A percentile compares a stretch with the other conserved stretches of the same genome.
These are phyloP conservation scores for Apaloderma vittatum DNA, from an alignment of 2,113 vertebrate species.

Conservation along the genomic window DNA sequence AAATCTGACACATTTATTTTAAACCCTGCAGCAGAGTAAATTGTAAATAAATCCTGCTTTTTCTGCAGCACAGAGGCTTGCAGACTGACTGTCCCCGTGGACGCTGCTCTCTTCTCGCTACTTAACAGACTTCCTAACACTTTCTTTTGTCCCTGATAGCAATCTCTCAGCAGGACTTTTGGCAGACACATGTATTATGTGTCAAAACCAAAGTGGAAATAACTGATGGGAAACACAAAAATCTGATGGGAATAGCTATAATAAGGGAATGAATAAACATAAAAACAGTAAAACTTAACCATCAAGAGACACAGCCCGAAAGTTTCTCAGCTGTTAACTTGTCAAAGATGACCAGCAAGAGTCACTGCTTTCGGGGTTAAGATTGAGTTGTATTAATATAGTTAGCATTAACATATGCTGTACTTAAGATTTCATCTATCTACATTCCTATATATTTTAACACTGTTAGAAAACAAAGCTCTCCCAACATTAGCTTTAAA, in stretches of 20 bases:
- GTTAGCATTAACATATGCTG: background rate
- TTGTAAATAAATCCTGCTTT: conserved; percentile 45
- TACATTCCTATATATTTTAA: background rate
- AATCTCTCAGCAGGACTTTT: conserved; percentile 48
- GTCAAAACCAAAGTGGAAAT: conserved; percentile 49
- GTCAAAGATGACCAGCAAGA: background rate
- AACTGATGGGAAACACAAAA: conserved; percentile 47
- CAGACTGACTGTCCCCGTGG: conserved; percentile 47
- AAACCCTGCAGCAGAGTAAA: conserved; percentile 30
- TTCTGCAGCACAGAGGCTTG: conserved; percentile 48
- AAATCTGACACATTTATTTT: conserved; percentile 49
- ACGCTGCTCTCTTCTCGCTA: conserved; percentile 4
- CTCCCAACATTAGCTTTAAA: background rate
- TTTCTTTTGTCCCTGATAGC: conserved; percentile 47
- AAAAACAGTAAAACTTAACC: background rate
- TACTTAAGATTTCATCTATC: background rate
- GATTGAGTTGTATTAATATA: background rate
- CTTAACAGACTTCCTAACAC: conserved; percentile 51
- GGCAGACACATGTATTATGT: conserved; percentile 45
- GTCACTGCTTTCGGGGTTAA: background rate
- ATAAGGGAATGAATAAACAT: conserved; percentile 52
- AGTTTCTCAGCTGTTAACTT: background rate
- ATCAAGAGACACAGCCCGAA: background rate
- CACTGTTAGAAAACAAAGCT: background rate
- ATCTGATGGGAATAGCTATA: conserved; percentile 51